These are phyloP conservation scores for Dryocosmus kuriphilus DNA, from an alignment of 2,888 invertebrate species.

Conservation along the genomic window DNA sequence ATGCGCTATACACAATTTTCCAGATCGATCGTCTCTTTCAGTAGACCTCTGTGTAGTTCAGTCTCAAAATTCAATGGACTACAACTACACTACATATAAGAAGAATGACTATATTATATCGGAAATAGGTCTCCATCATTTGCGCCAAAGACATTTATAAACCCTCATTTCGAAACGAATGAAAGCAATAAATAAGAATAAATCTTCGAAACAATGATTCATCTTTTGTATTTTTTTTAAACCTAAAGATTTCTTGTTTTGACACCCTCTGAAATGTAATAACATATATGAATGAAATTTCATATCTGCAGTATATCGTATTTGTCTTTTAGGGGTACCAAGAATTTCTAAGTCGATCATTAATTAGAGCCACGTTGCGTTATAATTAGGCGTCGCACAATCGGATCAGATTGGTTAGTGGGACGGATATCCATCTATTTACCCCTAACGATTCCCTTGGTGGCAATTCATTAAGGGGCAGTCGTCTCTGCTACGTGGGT, in stretches of 20 bases:
- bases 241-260: too few relatives aligned
- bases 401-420: slow-evolving; percentile 70
- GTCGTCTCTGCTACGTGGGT: slow-evolving; percentile 52
- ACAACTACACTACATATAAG: too few relatives aligned
- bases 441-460: slow-evolving; percentile 72
- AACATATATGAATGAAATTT: background rate
- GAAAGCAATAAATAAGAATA: too few relatives aligned
- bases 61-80: background rate
- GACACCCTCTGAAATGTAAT: background rate
- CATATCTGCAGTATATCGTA: background rate
- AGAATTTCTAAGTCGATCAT: slow-evolving; percentile 62
- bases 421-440: slow-evolving; percentile 69
- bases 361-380: slow-evolving; percentile 69
- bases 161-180: too few relatives aligned
- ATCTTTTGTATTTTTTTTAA: too few relatives aligned
- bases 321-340: slow-evolving; percentile 8
- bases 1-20: slow-evolving; percentile 37
- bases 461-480: slow-evolving; percentile 71
- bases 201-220: too few relatives aligned
- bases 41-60: too few relatives aligned
- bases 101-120: too few relatives aligned
- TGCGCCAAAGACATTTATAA: too few relatives aligned
- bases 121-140: too few relatives aligned
- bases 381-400: slow-evolving; percentile 71
- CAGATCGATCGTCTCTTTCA: slow-evolving; percentile 13